These are phyloP conservation scores for Triplophysa rosa DNA, from an alignment of 2,113 vertebrate species.

Conservation along the genomic window DNA sequence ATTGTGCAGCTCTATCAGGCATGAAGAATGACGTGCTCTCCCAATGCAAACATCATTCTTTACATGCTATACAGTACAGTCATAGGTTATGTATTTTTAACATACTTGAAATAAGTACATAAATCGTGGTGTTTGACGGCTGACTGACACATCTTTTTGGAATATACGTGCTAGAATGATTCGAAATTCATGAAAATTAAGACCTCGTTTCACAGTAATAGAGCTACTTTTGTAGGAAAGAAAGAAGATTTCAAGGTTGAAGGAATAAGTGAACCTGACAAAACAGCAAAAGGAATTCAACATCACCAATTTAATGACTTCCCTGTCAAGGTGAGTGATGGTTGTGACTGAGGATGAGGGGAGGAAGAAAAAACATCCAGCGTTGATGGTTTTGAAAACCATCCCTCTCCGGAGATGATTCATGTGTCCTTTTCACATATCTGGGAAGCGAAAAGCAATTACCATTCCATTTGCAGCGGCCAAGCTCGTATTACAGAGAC, in stretches of 20 bases:
- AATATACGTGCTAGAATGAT: conserved; percentile 19
- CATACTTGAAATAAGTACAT: conserved; percentile 31
- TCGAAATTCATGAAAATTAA: conserved; percentile 51
- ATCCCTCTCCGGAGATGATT: conserved; percentile 56
- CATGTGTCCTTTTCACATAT: conserved; percentile 60
- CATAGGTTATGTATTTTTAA: conserved; percentile 7
- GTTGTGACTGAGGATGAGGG: conserved; percentile 49
- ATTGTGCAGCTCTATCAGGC: conserved; percentile 44
- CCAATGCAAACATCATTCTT: conserved; percentile 29
- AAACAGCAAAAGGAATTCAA: conserved; percentile 60
- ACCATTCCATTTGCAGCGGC: conserved; percentile 58
- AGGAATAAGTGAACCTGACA: conserved; percentile 56
- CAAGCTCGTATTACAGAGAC: conserved; percentile 55
- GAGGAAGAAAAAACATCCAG: conserved; percentile 39
- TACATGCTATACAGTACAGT: conserved; percentile 25
- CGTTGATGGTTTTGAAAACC: conserved; percentile 55
- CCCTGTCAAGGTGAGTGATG: conserved; percentile 60
- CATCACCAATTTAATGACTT: conserved; percentile 58
- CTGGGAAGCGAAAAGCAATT: conserved; percentile 59
- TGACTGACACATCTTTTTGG: conserved; percentile 18
- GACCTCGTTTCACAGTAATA: conserved; percentile 30
- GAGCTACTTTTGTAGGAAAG: conserved; percentile 30
- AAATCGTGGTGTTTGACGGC: conserved; percentile 10
- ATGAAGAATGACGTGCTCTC: conserved; percentile 26
- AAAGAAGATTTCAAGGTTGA: conserved; percentile 55